A percentile compares a stretch with the other conserved stretches of the same genome.
Conservation (phyloP, 1,140 invertebrate genomes). For the Trachymyrmex septentrionalis region DNA sequence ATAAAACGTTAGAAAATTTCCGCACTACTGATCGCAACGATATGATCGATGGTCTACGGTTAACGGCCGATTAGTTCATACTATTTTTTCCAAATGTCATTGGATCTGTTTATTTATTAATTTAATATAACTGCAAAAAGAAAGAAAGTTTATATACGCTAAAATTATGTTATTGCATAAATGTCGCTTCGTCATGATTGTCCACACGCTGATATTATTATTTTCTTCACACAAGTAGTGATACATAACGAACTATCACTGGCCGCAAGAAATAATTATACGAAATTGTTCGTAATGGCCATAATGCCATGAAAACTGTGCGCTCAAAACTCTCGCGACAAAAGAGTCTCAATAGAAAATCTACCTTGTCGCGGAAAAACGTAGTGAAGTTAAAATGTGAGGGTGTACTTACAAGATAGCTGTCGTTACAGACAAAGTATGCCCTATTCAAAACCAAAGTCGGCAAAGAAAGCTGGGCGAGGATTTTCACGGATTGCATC, state of each 20-base stretch:
- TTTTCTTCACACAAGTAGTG: not conserved
- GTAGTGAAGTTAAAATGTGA: not conserved
- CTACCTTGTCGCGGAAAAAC: not conserved
- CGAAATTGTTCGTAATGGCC: not conserved
- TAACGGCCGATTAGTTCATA: not conserved
- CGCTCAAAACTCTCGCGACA: not conserved
- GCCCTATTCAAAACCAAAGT: slow-evolving; percentile 79
- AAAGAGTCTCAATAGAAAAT: not conserved
- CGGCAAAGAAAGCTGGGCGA: slow-evolving; percentile 75
- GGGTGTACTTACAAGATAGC: slow-evolving; percentile 81
- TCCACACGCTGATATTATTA: not conserved
- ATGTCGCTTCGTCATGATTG: not conserved
- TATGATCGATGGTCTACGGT: not conserved
- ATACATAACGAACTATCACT: not conserved
- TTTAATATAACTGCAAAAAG: not conserved
- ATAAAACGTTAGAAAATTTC: too few species aligned
- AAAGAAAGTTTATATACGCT: not conserved
- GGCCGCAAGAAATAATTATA: not conserved
- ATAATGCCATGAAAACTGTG: slow-evolving; percentile 3
- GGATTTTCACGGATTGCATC: not conserved
- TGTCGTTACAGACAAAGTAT: slow-evolving; percentile 85
- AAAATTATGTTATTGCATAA: slow-evolving; percentile 12
- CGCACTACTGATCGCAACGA: too few species aligned
- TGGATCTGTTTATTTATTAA: not conserved
- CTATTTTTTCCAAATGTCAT: not conserved